Evolutionary conservation across 2,797 vertebrate genomes (phyloP).

Genomic region (Oophaga sylvatica): DNA sequence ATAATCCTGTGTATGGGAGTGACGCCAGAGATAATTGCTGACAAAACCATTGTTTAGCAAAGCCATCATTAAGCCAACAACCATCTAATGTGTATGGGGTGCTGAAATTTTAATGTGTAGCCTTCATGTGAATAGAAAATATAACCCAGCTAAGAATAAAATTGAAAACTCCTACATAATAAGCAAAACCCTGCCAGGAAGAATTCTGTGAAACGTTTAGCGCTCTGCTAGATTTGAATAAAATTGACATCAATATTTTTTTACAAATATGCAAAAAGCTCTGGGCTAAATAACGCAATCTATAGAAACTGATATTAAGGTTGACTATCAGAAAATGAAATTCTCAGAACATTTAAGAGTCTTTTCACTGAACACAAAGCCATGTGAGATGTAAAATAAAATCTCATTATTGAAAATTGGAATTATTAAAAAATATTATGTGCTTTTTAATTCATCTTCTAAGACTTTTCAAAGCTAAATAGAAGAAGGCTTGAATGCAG

Average conservation of each 20-base stretch:
- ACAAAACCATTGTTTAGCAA: no score
- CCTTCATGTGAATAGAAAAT: neutral
- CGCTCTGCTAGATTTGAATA: neutral
- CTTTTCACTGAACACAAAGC: neutral
- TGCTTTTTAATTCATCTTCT: neutral
- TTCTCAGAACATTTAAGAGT: neutral
- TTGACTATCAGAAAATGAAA: neutral
- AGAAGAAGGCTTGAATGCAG: neutral
- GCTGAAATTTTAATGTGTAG: neutral
- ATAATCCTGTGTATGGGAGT: neutral
- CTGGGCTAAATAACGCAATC: neutral
- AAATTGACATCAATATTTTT: neutral
- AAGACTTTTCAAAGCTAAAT: neutral
- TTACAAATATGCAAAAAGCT: constrained; percentile 4
- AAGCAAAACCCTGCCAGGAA: neutral
- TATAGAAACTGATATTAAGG: neutral
- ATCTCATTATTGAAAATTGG: constrained; percentile 12
- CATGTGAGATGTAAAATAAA: neutral
- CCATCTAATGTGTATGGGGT: no score
- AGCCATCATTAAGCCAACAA: no score
- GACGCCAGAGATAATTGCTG: no score
- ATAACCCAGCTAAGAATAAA: neutral
- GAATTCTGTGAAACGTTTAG: constrained; percentile 2
- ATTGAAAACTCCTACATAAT: constrained; percentile 8
- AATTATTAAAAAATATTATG: neutral